Evolutionary conservation across 2,888 invertebrate species (phyloP), one percentile per base, ranked within the genome.

Genomic region (Coecobrya sp.): DNA sequence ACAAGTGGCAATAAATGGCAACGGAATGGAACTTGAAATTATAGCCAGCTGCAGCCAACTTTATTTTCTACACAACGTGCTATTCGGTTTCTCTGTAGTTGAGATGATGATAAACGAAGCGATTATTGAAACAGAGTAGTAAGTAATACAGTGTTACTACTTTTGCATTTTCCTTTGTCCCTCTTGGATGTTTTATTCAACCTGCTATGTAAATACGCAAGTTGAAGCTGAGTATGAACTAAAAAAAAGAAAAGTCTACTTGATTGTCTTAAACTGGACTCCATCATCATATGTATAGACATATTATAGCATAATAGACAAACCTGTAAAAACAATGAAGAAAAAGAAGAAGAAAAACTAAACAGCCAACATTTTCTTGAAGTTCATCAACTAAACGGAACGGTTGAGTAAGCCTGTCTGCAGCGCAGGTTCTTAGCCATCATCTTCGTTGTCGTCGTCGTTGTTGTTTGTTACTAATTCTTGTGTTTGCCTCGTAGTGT

Each of bases 21-120:
- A 65, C 62, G 62, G 62, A 68, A 65, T 65, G 65, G 13, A 65
- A 25, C 16, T 65, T n/a, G 25, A 65, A 65, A 25, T n/a, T 19
- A 19, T 81, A 76, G 81, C 88, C 88, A 88, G 88, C 88, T 88
- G 88, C 88, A 88, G 30, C 68, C 5, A 27, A 27, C 65, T 65
- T 65, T 2, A 7, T 4, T 65, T 65, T 65, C 65, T 22, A 62
- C 62, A 19, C 62, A 65, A 65, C 65, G 65, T 55, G 55, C 19
- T 19, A n/a, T 13, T 49, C 36, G 36, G 36, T 36, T 36, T 36
- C 36, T 36, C 49, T 49, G 49, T 1, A 7, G 19, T 7, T 55
- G 55, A 19, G 55, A 19, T 19, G 55, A 55, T 55, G 19, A 55
- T 55, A n/a, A 55, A 7, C 5, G 1, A 7, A 13, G 11, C 13